A percentile compares a stretch with the other conserved stretches of the same genome.
phyloP scores from a whole-genome alignment of 2,113 vertebrate genomes.

The Stegastes partitus region DNA sequence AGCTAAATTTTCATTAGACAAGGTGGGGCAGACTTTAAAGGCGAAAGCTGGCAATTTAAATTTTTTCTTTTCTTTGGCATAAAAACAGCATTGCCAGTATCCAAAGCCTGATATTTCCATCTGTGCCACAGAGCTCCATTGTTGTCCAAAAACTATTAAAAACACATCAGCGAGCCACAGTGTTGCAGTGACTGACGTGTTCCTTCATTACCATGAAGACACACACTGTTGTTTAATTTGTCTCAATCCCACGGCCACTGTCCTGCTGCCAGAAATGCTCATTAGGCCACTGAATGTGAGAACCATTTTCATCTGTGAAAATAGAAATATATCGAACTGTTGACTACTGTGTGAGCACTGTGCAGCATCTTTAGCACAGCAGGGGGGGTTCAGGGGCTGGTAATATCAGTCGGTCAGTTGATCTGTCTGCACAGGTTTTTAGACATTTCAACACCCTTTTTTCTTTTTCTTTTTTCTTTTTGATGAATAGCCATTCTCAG shows the following conservation, averaged over 20 bases:
- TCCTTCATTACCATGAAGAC: background rate
- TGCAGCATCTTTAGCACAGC: background rate
- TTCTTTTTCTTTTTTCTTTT: no score
- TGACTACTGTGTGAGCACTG: background rate
- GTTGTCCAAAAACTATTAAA: conserved; percentile 9
- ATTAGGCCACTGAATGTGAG: background rate
- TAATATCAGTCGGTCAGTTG: background rate
- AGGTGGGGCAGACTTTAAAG: background rate
- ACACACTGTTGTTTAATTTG: background rate
- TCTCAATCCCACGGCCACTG: background rate
- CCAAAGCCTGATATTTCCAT: background rate
- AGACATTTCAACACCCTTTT: no score
- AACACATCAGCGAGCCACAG: background rate
- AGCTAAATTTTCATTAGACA: conserved; percentile 9
- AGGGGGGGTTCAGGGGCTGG: background rate
- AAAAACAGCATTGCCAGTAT: background rate
- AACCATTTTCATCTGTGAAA: background rate
- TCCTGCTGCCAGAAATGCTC: background rate
- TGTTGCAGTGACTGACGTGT: background rate
- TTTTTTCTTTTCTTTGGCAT: background rate
- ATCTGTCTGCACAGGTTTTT: no score
- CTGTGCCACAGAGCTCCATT: background rate
- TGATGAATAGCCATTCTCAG: no score
- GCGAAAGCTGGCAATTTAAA: background rate
- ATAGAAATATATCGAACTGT: background rate